Evolutionary conservation across 2,797 vertebrate species (phyloP), one percentile per base, ranked within the genome.

Genomic region (Sebastes flavidus): DNA sequence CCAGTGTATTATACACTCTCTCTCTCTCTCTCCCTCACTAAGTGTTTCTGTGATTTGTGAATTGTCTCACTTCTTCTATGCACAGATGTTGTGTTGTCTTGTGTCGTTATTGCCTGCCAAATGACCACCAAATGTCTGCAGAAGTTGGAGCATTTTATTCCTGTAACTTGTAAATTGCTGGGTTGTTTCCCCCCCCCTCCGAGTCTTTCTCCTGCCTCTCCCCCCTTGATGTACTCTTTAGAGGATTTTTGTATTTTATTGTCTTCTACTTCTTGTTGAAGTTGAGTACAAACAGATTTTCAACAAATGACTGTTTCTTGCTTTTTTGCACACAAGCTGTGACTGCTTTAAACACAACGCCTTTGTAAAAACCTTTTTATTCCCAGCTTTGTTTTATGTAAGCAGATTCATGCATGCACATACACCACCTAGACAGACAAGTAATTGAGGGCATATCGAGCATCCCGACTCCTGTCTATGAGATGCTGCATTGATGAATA

Each of bases 401-500:
- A 77, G 68, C 82, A 76, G 68, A 78, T 75, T 77, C 65, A 56
- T 46, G 38, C 78, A 54, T 36, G 38, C 76, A 59, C 70, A 65
- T 69, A 38, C 65, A 68, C 38, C 65, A 82, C 59, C 72, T 52
- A 77, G 62, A 78, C 73, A 65, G 78, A 67, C 22, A 60, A 72
- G 88, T 85, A 90, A 88, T 84, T 86, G 88, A 91, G 85, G 82
- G 78, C 78, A 63, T 81, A 84, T 83, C 80, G 81, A 90, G 81
- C 61, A 85, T 80, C 85, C 83, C 65, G 8, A 63, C 85, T 91
- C 83, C 58, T 75, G 82, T 92, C 88, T 82, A 69, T 81, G 84
- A 91, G 83, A 85, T 80, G 85, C 90, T 65, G 83, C 89, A 68
- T 75, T 86, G 89, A 93, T 94, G 93, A 94, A 92, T 94, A 90